phyloP scores from a whole-genome alignment of 2,888 invertebrate species.

The Chesias legatella region DNA sequence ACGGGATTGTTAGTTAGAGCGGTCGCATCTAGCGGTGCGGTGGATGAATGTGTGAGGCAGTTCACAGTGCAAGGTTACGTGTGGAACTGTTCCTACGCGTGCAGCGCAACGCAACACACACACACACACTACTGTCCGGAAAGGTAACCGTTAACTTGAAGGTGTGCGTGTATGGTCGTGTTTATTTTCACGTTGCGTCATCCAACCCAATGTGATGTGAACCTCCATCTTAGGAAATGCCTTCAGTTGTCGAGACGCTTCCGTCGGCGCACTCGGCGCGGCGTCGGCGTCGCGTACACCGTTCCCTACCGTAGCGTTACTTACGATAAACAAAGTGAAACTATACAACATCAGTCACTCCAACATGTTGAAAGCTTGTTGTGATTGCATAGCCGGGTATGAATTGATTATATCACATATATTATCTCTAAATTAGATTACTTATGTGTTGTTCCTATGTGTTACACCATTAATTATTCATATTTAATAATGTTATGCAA shows the following conservation, averaged over 20 bases:
- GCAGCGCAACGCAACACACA: background rate
- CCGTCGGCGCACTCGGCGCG: too few relatives aligned
- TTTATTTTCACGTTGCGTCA: conserved; percentile 75
- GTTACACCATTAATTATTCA: too few relatives aligned
- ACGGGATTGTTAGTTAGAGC: too few relatives aligned
- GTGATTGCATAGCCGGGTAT: conserved; percentile 68
- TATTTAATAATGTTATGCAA: too few relatives aligned
- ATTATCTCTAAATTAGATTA: conserved; percentile 2
- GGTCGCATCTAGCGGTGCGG: too few relatives aligned
- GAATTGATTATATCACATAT: conserved; percentile 38
- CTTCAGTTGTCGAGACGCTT: conserved; percentile 40
- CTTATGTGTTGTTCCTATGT: too few relatives aligned
- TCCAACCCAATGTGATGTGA: conserved; percentile 37
- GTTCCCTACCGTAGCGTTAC: too few relatives aligned
- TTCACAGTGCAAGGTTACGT: conserved; percentile 42
- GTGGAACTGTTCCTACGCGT: conserved; percentile 44
- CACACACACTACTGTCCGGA: background rate
- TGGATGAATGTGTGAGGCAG: conserved; percentile 15
- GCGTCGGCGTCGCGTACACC: conserved; percentile 30
- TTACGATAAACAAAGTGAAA: conserved; percentile 31
- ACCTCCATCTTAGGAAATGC: conserved; percentile 40
- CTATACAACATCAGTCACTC: conserved; percentile 35
- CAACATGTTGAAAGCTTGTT: conserved; percentile 71
- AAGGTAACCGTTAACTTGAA: conserved; percentile 40
- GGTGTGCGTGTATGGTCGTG: conserved; percentile 51